These are phyloP conservation scores for Drosophila peninsularis DNA, from an alignment of 2,888 invertebrate species.

Conservation along the genomic window DNA sequence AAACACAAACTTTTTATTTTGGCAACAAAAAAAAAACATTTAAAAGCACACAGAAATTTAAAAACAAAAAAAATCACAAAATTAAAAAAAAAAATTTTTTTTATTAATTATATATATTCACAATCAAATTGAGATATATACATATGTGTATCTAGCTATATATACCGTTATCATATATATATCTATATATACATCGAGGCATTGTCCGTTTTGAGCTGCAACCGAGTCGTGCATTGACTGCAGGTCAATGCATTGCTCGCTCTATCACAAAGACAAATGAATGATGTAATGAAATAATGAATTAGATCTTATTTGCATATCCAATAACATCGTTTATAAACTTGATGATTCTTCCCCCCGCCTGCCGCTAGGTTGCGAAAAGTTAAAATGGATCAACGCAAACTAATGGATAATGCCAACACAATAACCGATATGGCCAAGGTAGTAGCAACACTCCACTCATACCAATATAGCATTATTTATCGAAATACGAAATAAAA, in stretches of 20 bases:
- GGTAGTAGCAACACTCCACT: slow-evolving; percentile 87
- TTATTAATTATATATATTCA: slow-evolving; percentile 3
- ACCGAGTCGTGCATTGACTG: neutral
- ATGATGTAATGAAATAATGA: slow-evolving; percentile 3
- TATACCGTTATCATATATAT: neutral
- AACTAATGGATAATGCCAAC: slow-evolving; percentile 99
- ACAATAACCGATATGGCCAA: slow-evolving; percentile 99
- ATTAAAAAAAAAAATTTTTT: slow-evolving; percentile 8
- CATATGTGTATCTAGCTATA: neutral
- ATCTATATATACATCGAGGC: neutral
- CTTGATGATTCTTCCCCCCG: slow-evolving; percentile 62
- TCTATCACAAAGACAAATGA: slow-evolving; percentile 1
- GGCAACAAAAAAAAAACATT: slow-evolving; percentile 21
- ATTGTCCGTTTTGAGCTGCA: slow-evolving; percentile 16
- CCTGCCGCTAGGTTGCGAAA: slow-evolving; percentile 92
- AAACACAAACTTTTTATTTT: slow-evolving; percentile 22
- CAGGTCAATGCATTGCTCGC: slow-evolving; percentile 11
- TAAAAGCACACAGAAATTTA: slow-evolving; percentile 46
- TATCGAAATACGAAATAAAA: neutral
- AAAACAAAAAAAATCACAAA: slow-evolving; percentile 14
- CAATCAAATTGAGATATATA: neutral
- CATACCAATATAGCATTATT: neutral
- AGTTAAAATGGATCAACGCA: slow-evolving; percentile 99
- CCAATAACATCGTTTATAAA: slow-evolving; percentile 43
- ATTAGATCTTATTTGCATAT: slow-evolving; percentile 22